Evolutionary conservation across 2,113 vertebrate genomes (phyloP), one percentile per base, ranked within the genome.

Genomic region (Indicator maculatus): DNA sequence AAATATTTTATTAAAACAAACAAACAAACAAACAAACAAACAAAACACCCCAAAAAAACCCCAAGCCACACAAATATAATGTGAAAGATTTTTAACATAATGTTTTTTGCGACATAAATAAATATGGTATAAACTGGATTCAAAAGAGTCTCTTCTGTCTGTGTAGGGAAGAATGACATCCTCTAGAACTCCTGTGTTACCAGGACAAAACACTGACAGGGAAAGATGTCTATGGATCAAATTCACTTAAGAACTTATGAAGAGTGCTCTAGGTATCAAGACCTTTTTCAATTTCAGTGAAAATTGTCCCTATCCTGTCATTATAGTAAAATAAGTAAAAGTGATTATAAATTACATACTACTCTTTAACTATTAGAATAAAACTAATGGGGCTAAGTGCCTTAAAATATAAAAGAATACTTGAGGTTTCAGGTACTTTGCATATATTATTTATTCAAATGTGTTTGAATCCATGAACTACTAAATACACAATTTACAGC

Each of bases 371-470:
- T 45, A 74, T 47, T 77, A 80, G 41, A 88, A 76, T 17, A 80
- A 90, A 88, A 89, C 77, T 20, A 1, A 70, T 74, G 60, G 77
- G 5, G 12, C 56, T 83, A 71, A 88, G 23, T 88, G 58, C 52
- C 47, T 83, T 66, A 75, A 26, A 63, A 72, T 63, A 69, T 63
- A 88, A 79, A 82, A 16, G 61, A 83, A 86, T 81, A 53, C 16
- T 67, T 74, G 74, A 60, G 30, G 47, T 83, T 96, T 88, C 75
- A 86, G 72, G 53, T 74, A 74, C 28, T 76, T 88, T 93, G 41
- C 41, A 27, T 80, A 70, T 56, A 33, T 73, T 92, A 78, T 73
- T 78, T 87, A 73, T 77, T 56, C 38, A 72, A 82, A 71, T 72
- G 30, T 82, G 21, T 80, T 90, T 89, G 64, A 83, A 59, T 70